Percentiles rank a stretch among this genome's conserved stretches.
Conservation (phyloP, 2,113 vertebrate species). For the Caranx ignobilis region DNA sequence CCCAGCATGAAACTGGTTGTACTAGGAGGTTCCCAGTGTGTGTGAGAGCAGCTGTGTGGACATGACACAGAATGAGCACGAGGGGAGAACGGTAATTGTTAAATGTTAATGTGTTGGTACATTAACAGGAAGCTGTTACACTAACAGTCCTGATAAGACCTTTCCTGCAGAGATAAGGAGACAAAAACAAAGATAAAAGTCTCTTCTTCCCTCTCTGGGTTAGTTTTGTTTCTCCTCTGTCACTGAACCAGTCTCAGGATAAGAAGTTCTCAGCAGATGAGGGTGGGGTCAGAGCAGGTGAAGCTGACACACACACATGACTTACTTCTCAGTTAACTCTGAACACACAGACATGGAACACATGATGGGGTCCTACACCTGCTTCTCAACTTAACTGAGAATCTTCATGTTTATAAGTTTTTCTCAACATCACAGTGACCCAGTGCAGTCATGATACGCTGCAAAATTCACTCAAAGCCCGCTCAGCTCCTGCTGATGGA, state of each 20-base stretch:
- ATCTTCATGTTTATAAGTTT: neutral
- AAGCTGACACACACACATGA: too few relatives aligned
- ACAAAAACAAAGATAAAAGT: neutral
- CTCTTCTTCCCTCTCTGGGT: neutral
- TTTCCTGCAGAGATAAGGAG: slow-evolving; percentile 34
- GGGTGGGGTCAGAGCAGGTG: too few relatives aligned
- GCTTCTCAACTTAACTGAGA: too few relatives aligned
- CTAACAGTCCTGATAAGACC: slow-evolving; percentile 2
- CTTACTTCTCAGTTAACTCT: too few relatives aligned
- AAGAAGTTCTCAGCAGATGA: too few relatives aligned
- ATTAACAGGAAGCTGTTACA: slow-evolving; percentile 11
- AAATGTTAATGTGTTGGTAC: neutral
- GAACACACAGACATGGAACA: too few relatives aligned
- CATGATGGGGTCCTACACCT: too few relatives aligned
- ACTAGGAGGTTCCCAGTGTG: slow-evolving; percentile 12
- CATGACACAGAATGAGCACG: too few relatives aligned
- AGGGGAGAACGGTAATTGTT: neutral
- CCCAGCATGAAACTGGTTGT: neutral
- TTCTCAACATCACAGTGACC: neutral
- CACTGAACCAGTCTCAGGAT: too few relatives aligned
- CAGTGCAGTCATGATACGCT: neutral
- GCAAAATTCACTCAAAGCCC: neutral
- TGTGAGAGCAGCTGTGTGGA: too few relatives aligned
- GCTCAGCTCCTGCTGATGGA: neutral
- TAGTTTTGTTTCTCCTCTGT: neutral